phyloP scores from a whole-genome alignment of 2,888 invertebrate species.

The Heliconius sara region DNA sequence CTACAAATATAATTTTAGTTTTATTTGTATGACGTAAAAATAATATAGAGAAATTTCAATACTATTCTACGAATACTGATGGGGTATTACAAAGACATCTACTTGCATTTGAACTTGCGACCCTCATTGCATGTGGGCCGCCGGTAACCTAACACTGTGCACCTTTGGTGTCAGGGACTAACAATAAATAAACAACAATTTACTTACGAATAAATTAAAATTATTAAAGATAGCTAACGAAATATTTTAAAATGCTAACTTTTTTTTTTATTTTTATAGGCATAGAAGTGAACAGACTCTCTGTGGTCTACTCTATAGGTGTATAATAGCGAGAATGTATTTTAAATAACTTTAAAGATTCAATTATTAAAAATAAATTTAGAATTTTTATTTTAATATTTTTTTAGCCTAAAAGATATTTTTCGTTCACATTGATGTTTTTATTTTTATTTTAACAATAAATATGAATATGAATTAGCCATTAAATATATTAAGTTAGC shows the following conservation, averaged over 20 bases:
- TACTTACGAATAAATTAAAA: constrained; percentile 39
- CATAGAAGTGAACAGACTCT: background rate
- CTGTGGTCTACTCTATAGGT: too few species aligned
- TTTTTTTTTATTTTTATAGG: background rate
- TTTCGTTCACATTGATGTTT: too few species aligned
- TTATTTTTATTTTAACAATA: too few species aligned
- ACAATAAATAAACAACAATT: constrained; percentile 49
- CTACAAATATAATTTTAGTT: background rate
- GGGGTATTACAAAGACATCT: constrained; percentile 19
- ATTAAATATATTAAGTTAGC: background rate
- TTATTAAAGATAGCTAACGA: background rate
- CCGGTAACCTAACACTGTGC: constrained; percentile 48
- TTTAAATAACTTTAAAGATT: too few species aligned
- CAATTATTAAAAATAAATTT: too few species aligned
- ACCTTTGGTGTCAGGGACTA: constrained; percentile 58
- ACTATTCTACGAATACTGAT: constrained; percentile 37
- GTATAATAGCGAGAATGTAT: too few species aligned
- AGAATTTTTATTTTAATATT: too few species aligned
- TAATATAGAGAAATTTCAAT: background rate
- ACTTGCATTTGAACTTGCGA: constrained; percentile 31
- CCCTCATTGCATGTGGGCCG: constrained; percentile 31
- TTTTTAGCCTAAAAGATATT: too few species aligned
- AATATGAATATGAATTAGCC: background rate
- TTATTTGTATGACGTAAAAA: background rate
- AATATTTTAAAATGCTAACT: background rate